Evolutionary conservation across 2,113 vertebrate genomes (phyloP).

Genomic region (Galbula dea): DNA sequence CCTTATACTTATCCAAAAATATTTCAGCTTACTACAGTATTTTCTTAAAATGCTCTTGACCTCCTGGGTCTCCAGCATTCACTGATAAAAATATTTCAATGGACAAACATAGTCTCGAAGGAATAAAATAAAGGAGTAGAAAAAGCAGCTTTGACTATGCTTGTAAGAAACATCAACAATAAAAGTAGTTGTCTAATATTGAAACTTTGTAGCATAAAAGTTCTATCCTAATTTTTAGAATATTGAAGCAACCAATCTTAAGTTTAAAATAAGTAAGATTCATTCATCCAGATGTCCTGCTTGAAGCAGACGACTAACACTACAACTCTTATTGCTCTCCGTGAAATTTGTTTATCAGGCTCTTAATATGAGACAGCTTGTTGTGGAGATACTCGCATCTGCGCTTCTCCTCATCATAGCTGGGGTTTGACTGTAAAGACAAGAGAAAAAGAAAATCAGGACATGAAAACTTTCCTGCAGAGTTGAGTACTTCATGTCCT

Average conservation of each 20-base stretch:
- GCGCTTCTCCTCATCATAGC: slow-evolving; percentile 83
- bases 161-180: slow-evolving; percentile 47
- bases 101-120: slow-evolving; percentile 64
- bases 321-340: slow-evolving; percentile 74
- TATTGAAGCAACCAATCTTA: slow-evolving; percentile 60
- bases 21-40: slow-evolving; percentile 53
- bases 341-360: slow-evolving; percentile 85
- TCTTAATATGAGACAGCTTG: slow-evolving; percentile 90
- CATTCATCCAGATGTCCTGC: slow-evolving; percentile 65
- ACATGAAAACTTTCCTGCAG: not conserved
- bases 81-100: slow-evolving; percentile 33
- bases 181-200: slow-evolving; percentile 45
- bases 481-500: not conserved
- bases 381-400: slow-evolving; percentile 90
- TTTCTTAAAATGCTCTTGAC: slow-evolving; percentile 46
- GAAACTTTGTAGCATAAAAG: slow-evolving; percentile 57
- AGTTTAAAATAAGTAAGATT: slow-evolving; percentile 74
- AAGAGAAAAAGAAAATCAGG: not conserved
- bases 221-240: slow-evolving; percentile 41
- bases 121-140: slow-evolving; percentile 46
- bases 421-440: slow-evolving; percentile 79
- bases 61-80: slow-evolving; percentile 31
- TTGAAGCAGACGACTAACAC: slow-evolving; percentile 65
- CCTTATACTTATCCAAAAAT: slow-evolving; percentile 55
- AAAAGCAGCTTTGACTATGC: slow-evolving; percentile 66